phyloP scores from a whole-genome alignment of 2,888 invertebrate species.

The Drosophila kanekoi region DNA sequence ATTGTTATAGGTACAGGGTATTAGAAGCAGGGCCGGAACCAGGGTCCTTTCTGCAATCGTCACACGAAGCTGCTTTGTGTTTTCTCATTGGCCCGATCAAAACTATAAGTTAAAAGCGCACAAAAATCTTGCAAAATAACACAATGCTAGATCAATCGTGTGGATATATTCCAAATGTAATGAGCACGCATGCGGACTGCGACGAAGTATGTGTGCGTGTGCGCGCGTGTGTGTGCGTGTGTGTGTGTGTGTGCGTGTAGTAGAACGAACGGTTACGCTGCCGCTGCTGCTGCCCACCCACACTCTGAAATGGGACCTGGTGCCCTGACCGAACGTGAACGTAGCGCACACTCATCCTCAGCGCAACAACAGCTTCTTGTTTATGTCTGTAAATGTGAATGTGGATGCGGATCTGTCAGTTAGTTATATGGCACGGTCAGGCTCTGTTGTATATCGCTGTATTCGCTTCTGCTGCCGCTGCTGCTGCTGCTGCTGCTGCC shows the following conservation, averaged over 20 bases:
- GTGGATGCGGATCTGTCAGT: conserved; percentile 54
- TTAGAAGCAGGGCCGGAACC: conserved; percentile 9
- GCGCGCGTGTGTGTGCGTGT: too few relatives aligned
- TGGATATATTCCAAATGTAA: not conserved
- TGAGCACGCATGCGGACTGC: not conserved
- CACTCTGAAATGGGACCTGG: conserved; percentile 42
- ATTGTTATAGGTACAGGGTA: not conserved
- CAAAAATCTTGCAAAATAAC: too few relatives aligned
- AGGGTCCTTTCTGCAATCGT: conserved; percentile 2
- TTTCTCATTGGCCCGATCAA: not conserved
- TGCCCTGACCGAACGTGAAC: conserved; percentile 19
- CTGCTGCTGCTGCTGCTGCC: conserved; percentile 12
- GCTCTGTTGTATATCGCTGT: conserved; percentile 55
- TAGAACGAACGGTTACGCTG: conserved; percentile 6
- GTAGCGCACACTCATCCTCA: conserved; percentile 45
- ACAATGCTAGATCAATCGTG: not conserved
- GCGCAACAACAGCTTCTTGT: conserved; percentile 40
- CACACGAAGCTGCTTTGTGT: not conserved
- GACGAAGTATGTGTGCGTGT: conserved; percentile 5
- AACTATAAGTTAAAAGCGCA: too few relatives aligned
- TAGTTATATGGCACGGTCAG: conserved; percentile 59
- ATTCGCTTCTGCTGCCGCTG: conserved; percentile 19
- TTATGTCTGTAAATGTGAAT: conserved; percentile 39
- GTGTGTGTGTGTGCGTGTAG: too few relatives aligned
- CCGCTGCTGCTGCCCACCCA: conserved; percentile 18